These are phyloP conservation scores for Rhinatrema bivittatum DNA, from an alignment of 2,797 vertebrate species.

Conservation along the genomic window DNA sequence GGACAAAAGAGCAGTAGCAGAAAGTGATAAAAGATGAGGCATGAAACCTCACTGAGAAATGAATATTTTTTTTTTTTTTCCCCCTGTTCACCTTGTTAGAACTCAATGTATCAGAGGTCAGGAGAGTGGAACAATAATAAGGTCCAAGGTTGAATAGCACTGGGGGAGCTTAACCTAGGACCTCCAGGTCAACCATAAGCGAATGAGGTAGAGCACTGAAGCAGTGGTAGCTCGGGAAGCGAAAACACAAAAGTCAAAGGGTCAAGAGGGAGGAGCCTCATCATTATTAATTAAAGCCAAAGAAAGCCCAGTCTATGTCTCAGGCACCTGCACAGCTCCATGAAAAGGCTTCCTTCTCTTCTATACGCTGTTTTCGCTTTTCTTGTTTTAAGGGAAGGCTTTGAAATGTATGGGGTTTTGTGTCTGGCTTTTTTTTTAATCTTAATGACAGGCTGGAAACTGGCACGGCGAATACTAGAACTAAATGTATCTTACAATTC, in stretches of 20 bases:
- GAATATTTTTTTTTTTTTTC: slow-evolving; percentile 32
- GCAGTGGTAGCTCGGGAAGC: slow-evolving; percentile 24
- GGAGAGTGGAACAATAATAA: slow-evolving; percentile 43
- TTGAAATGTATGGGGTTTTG: too few relatives aligned
- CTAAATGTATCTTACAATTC: too few relatives aligned
- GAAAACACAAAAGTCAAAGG: slow-evolving; percentile 43
- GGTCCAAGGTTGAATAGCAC: slow-evolving; percentile 51
- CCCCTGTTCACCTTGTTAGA: slow-evolving; percentile 55
- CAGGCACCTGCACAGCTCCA: slow-evolving; percentile 15
- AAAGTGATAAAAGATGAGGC: slow-evolving; percentile 48
- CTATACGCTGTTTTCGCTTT: not conserved
- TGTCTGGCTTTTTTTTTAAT: too few relatives aligned
- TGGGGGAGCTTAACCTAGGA: slow-evolving; percentile 52
- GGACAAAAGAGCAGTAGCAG: slow-evolving; percentile 49
- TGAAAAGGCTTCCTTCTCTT: slow-evolving; percentile 20
- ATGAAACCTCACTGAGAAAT: slow-evolving; percentile 42
- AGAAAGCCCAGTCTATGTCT: slow-evolving; percentile 2
- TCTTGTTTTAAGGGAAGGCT: slow-evolving; percentile 3
- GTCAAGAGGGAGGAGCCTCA: slow-evolving; percentile 39
- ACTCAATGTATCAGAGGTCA: slow-evolving; percentile 47
- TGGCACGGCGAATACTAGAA: too few relatives aligned
- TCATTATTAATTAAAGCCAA: slow-evolving; percentile 41
- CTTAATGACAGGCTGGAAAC: too few relatives aligned
- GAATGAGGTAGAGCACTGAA: slow-evolving; percentile 47
- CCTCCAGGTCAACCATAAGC: slow-evolving; percentile 49